Percentiles rank a stretch among this genome's conserved stretches.
These are phyloP conservation scores for Drosophila melanocephala DNA, from an alignment of 2,888 invertebrate genomes.

Conservation along the genomic window DNA sequence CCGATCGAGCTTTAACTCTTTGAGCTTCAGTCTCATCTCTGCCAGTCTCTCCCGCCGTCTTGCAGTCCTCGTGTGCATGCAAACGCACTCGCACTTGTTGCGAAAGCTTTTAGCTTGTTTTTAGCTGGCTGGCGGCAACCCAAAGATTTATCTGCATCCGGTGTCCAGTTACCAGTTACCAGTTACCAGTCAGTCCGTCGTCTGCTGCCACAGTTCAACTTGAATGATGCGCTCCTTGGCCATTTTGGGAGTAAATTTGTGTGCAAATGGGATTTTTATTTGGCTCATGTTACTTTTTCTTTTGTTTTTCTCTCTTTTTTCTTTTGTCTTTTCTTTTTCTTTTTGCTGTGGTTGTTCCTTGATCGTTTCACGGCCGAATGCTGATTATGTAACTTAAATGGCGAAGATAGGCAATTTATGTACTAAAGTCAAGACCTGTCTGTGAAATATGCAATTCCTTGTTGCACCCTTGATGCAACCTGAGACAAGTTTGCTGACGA, in stretches of 20 bases:
- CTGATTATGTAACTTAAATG: constrained; percentile 52
- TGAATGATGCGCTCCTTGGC: constrained; percentile 75
- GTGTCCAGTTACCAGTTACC: constrained; percentile 78
- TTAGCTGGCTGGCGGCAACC: constrained; percentile 56
- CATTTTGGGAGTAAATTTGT: constrained; percentile 83
- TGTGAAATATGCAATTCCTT: constrained; percentile 27
- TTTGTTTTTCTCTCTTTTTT: constrained; percentile 23
- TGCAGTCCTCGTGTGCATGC: constrained; percentile 47
- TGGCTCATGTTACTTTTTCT: constrained; percentile 74
- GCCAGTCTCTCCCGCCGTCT: neutral
- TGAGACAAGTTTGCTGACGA: neutral
- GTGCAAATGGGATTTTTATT: constrained; percentile 81
- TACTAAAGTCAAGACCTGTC: constrained; percentile 8
- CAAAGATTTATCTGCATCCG: constrained; percentile 81
- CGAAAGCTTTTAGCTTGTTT: constrained; percentile 52
- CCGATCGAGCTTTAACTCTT: constrained; percentile 77
- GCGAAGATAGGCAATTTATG: constrained; percentile 30
- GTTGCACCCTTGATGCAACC: constrained; percentile 2
- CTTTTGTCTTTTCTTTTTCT: constrained; percentile 8
- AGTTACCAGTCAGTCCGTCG: constrained; percentile 52
- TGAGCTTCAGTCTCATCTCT: constrained; percentile 14
- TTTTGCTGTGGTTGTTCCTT: constrained; percentile 24
- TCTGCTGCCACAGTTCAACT: constrained; percentile 51
- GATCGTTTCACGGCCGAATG: constrained; percentile 38
- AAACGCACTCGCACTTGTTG: constrained; percentile 63